A percentile compares a stretch with the other conserved stretches of the same genome.
Evolutionary conservation across 2,797 vertebrate species (phyloP).

Genomic region (Scyliorhinus canicula): DNA sequence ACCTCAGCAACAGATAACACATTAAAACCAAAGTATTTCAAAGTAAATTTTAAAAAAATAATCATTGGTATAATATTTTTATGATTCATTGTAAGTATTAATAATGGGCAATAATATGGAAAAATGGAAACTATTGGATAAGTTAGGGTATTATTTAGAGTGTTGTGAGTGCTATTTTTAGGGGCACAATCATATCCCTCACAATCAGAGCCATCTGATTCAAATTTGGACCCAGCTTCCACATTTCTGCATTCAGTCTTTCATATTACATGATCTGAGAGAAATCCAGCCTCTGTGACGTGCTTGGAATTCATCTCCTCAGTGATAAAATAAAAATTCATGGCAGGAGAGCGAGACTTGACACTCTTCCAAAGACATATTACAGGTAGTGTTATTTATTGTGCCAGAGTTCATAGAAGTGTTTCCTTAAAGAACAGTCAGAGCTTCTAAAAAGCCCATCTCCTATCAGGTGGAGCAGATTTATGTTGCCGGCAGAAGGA

Average conservation of each 20-base stretch:
- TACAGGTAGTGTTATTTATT: slow-evolving; percentile 74
- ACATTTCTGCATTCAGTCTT: slow-evolving; percentile 31
- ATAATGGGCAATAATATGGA: slow-evolving; percentile 24
- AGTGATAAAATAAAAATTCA: slow-evolving; percentile 72
- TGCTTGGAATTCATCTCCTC: slow-evolving; percentile 72
- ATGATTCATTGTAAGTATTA: background rate
- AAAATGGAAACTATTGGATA: background rate
- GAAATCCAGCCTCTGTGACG: slow-evolving; percentile 47
- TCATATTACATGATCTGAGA: slow-evolving; percentile 22
- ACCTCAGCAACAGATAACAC: background rate
- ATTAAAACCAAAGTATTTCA: background rate
- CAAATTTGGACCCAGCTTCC: slow-evolving; percentile 30
- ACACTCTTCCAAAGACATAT: slow-evolving; percentile 70
- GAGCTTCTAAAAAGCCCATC: slow-evolving; percentile 78
- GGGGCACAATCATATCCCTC: background rate
- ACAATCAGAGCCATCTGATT: slow-evolving; percentile 23
- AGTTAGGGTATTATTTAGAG: background rate
- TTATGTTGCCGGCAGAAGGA: slow-evolving; percentile 55
- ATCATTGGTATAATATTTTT: background rate
- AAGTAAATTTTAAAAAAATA: background rate
- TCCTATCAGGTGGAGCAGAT: slow-evolving; percentile 70
- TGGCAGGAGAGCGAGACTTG: slow-evolving; percentile 64
- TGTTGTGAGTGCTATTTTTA: slow-evolving; percentile 23
- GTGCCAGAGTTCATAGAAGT: slow-evolving; percentile 70
- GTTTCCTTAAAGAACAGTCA: slow-evolving; percentile 68